A percentile compares a stretch with the other conserved stretches of the same genome.
phyloP scores from a whole-genome alignment of 2,113 vertebrate genomes.

The Protobothrops mucrosquamatus region DNA sequence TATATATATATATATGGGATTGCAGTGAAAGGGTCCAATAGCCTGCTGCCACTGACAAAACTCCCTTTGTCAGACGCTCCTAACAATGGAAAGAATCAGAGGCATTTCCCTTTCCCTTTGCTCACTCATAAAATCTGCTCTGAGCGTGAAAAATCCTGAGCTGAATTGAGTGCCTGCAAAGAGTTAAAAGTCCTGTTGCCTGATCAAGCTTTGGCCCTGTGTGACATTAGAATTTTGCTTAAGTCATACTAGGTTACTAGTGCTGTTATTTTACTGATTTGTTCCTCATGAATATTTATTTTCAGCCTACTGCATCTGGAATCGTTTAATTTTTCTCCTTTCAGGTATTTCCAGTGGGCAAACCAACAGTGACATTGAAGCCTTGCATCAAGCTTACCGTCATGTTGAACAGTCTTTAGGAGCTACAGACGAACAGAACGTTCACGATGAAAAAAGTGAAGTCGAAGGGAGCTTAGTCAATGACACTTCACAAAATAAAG shows the following conservation, averaged over 20 bases:
- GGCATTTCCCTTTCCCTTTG: neutral
- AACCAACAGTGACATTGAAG: slow-evolving; percentile 82
- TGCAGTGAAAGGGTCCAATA: neutral
- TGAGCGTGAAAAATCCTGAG: neutral
- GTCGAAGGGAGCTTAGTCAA: slow-evolving; percentile 30
- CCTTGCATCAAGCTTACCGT: slow-evolving; percentile 81
- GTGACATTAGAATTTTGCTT: neutral
- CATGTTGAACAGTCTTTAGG: slow-evolving; percentile 72
- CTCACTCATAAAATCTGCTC: neutral
- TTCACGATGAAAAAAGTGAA: neutral
- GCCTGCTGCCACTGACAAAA: neutral
- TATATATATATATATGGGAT: neutral
- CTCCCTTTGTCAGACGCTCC: neutral
- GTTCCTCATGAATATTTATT: neutral
- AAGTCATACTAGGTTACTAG: neutral
- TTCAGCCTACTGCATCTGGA: neutral
- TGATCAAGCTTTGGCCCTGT: neutral
- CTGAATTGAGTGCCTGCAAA: neutral
- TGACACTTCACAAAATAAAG: slow-evolving; percentile 52
- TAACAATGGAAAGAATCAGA: neutral
- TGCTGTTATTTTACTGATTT: neutral
- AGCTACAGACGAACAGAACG: slow-evolving; percentile 63
- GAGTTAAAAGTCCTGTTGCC: neutral
- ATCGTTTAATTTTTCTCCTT: slow-evolving; percentile 26
- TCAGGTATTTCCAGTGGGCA: slow-evolving; percentile 70